Evolutionary conservation across 2,888 invertebrate genomes (phyloP).

Genomic region (Mystacides longicornis): DNA sequence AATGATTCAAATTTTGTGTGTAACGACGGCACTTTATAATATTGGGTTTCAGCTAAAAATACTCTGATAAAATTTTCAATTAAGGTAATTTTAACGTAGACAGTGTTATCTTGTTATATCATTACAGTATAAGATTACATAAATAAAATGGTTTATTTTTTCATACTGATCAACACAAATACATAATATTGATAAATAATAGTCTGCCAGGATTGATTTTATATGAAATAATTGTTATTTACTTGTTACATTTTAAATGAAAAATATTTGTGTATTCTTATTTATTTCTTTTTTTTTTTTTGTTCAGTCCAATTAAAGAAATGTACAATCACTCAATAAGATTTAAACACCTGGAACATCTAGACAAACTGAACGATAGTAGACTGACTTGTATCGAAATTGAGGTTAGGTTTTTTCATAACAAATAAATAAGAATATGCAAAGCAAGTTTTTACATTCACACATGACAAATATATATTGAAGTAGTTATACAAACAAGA

Average conservation of each 20-base stretch:
- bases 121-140: conserved; percentile 12
- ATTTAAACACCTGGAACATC: no score
- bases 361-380: background rate
- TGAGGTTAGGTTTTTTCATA: no score
- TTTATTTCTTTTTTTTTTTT: no score
- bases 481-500: background rate
- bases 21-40: no score
- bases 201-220: conserved; percentile 24
- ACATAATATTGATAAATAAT: conserved; percentile 2
- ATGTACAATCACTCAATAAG: no score
- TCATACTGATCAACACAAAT: conserved; percentile 24
- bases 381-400: background rate
- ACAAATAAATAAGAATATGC: no score
- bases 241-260: conserved; percentile 25
- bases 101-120: conserved; percentile 7
- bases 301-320: no score
- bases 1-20: no score
- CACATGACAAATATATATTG: background rate
- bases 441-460: background rate
- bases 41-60: no score
- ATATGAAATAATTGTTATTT: conserved; percentile 23
- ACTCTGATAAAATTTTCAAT: conserved; percentile 4
- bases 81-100: background rate
- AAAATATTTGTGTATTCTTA: conserved; percentile 9
- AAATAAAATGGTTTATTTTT: conserved; percentile 26